phyloP scores from a whole-genome alignment of 2,113 vertebrate species.

The Pyxicephalus adspersus region DNA sequence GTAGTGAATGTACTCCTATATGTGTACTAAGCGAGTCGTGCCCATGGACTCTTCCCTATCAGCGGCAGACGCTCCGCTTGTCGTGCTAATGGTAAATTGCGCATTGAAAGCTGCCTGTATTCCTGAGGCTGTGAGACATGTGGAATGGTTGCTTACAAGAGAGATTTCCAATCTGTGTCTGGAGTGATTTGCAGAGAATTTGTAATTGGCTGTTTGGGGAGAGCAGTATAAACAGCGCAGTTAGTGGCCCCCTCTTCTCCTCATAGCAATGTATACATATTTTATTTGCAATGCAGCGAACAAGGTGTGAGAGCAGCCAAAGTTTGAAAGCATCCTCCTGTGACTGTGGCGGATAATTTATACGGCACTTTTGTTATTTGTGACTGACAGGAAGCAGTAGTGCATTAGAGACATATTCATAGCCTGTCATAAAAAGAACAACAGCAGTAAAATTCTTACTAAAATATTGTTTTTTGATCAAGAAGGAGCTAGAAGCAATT shows the following conservation, averaged over 20 bases:
- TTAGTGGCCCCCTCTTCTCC: neutral
- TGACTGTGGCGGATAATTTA: neutral
- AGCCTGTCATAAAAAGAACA: neutral
- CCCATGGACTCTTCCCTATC: neutral
- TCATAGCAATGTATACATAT: neutral
- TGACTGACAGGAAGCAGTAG: slow-evolving; percentile 17
- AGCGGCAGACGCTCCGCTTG: neutral
- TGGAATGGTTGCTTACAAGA: slow-evolving; percentile 21
- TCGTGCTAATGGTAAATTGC: neutral
- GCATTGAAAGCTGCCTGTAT: neutral
- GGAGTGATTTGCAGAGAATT: slow-evolving; percentile 34
- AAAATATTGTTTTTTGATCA: neutral
- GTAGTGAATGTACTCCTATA: too few relatives aligned
- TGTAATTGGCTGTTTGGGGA: slow-evolving; percentile 40
- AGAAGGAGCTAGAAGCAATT: neutral
- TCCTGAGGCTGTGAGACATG: slow-evolving; percentile 1
- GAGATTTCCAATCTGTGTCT: slow-evolving; percentile 7
- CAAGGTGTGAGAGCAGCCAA: neutral
- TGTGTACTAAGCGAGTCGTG: neutral
- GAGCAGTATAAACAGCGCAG: neutral
- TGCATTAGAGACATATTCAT: neutral
- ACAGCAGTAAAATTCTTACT: neutral
- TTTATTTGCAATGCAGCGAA: neutral
- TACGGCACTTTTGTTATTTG: neutral
- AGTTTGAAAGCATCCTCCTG: neutral